phyloP scores from a whole-genome alignment of 2,797 vertebrate species.

The Poecilia velifera region DNA sequence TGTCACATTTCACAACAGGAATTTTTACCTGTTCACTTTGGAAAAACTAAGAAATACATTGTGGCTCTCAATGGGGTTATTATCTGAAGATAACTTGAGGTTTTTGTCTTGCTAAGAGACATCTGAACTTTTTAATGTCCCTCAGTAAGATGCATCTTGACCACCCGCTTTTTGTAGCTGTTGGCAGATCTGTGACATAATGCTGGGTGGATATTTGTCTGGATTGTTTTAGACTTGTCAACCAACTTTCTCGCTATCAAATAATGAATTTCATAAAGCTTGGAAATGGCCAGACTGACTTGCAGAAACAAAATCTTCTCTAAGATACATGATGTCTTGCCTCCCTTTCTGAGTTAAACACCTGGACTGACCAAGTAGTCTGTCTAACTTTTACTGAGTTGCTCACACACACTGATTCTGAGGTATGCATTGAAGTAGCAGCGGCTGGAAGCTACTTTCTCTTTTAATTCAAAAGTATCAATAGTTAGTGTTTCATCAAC shows the following conservation, averaged over 20 bases:
- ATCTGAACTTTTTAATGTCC: not conserved
- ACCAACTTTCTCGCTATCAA: not conserved
- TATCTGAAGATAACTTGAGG: not conserved
- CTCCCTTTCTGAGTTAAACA: not conserved
- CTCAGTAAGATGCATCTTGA: not conserved
- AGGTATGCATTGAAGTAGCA: not conserved
- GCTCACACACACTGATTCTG: not conserved
- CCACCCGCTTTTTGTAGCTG: not conserved
- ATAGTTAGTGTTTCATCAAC: not conserved
- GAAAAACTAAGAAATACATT: not conserved
- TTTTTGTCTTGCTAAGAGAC: not conserved
- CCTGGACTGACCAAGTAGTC: not conserved
- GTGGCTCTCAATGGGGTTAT: not conserved
- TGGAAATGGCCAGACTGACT: not conserved
- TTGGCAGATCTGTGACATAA: not conserved
- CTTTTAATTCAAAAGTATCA: not conserved
- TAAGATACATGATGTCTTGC: not conserved
- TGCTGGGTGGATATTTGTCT: not conserved
- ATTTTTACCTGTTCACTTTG: conserved; percentile 75
- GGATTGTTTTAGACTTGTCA: not conserved
- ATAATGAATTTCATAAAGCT: not conserved
- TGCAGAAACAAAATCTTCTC: not conserved
- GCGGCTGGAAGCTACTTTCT: not conserved
- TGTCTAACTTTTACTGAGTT: not conserved
- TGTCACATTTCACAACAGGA: conserved; percentile 85